Conservation (phyloP, 2,888 invertebrate species). For the Campaea margaritaria region DNA sequence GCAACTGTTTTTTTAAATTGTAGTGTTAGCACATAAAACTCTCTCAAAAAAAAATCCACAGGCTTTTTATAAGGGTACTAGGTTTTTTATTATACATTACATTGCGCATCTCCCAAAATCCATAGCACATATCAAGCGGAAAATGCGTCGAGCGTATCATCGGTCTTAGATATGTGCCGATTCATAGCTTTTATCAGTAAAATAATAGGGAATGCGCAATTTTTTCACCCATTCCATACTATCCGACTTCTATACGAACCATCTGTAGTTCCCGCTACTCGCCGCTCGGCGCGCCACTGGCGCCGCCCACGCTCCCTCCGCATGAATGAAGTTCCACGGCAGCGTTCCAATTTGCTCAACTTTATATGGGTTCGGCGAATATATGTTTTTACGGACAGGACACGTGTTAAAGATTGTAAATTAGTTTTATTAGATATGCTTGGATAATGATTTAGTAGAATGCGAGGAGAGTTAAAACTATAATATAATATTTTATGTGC, state of each 20-base stretch:
- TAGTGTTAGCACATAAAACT: too few species aligned
- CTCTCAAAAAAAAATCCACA: too few species aligned
- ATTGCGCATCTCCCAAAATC: not conserved
- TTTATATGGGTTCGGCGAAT: conserved; percentile 26
- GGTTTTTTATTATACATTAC: not conserved
- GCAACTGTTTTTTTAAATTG: too few species aligned
- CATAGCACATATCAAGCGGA: not conserved
- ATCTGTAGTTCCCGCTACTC: conserved; percentile 68
- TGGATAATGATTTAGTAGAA: conserved; percentile 25
- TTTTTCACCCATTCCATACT: conserved; percentile 13
- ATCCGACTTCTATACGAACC: conserved; percentile 44
- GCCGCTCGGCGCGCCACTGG: conserved; percentile 65
- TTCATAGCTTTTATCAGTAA: too few species aligned
- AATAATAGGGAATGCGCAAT: too few species aligned
- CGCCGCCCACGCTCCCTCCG: conserved; percentile 34
- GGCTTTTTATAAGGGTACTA: not conserved
- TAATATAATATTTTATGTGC: too few species aligned
- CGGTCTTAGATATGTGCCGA: too few species aligned
- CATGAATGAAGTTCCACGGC: conserved; percentile 56
- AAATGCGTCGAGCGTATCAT: too few species aligned
- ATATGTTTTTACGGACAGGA: conserved; percentile 23
- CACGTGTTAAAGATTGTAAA: conserved; percentile 31
- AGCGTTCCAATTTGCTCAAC: conserved; percentile 20
- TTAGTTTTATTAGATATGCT: conserved; percentile 27
- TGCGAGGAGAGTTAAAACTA: not conserved